Conservation (phyloP, 2,113 vertebrate genomes). For the Stegastes partitus region DNA sequence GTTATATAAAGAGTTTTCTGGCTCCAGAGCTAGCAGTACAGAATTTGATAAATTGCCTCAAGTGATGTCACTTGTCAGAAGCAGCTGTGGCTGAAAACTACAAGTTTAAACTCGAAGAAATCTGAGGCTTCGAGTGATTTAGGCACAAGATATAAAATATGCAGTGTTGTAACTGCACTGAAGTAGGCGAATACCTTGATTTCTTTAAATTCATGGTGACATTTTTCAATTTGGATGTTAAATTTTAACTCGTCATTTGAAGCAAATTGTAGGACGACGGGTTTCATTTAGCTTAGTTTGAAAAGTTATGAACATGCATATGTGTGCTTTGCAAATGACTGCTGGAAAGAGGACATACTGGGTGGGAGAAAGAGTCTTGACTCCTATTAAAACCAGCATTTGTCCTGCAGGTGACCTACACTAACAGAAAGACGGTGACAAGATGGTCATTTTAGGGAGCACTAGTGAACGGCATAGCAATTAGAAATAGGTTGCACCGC, state of each 20-base stretch:
- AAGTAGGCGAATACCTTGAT: not conserved
- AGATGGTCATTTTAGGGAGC: slow-evolving; percentile 58
- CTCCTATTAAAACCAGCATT: slow-evolving; percentile 64
- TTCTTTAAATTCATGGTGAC: not conserved
- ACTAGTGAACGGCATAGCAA: slow-evolving; percentile 56
- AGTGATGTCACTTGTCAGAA: not conserved
- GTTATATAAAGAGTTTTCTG: not conserved
- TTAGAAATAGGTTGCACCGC: slow-evolving; percentile 46
- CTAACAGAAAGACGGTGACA: slow-evolving; percentile 57
- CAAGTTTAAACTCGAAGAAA: not conserved
- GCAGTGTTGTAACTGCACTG: not conserved
- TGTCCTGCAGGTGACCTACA: slow-evolving; percentile 70
- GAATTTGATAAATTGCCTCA: not conserved
- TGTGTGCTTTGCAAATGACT: slow-evolving; percentile 15
- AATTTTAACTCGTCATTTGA: not conserved
- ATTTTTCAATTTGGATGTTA: not conserved
- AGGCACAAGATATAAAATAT: no score
- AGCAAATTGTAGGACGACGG: not conserved
- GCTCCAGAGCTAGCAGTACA: not conserved
- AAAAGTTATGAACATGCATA: not conserved
- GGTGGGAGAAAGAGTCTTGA: slow-evolving; percentile 41
- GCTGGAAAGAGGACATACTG: slow-evolving; percentile 39
- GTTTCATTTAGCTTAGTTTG: not conserved
- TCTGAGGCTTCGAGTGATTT: no score
- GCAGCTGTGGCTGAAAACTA: not conserved